Conservation (phyloP, 2,888 invertebrate species). For the Leistus spinibarbis region DNA sequence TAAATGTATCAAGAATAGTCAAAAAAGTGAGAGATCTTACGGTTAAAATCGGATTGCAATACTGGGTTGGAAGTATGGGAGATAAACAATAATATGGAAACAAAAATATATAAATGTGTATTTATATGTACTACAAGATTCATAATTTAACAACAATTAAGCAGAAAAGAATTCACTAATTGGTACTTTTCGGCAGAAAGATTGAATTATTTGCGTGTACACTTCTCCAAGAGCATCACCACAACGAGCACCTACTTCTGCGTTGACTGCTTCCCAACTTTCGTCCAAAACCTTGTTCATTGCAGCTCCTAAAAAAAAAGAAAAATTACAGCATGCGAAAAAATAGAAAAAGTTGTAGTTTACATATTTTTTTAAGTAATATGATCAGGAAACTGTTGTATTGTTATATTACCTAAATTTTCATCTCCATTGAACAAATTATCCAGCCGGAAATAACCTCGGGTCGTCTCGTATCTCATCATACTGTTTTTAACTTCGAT, state of each 20-base stretch:
- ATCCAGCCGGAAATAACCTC: slow-evolving; percentile 42
- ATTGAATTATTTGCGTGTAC: slow-evolving; percentile 1
- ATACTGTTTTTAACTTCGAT: slow-evolving; percentile 35
- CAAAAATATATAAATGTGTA: not conserved
- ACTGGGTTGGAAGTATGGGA: no score
- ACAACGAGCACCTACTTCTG: slow-evolving; percentile 41
- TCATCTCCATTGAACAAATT: slow-evolving; percentile 50
- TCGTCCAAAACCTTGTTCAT: slow-evolving; percentile 46
- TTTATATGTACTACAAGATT: not conserved
- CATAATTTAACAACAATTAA: not conserved
- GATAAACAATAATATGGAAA: no score
- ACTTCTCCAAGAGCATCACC: slow-evolving; percentile 20
- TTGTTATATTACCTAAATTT: slow-evolving; percentile 44
- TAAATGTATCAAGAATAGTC: no score
- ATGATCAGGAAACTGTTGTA: not conserved
- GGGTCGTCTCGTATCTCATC: slow-evolving; percentile 41
- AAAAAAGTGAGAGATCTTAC: no score
- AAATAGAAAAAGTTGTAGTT: not conserved
- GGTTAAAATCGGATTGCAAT: no score
- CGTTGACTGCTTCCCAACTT: slow-evolving; percentile 44
- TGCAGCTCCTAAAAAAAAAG: slow-evolving; percentile 40
- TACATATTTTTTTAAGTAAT: not conserved
- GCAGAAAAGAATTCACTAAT: slow-evolving; percentile 19
- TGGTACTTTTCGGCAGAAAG: slow-evolving; percentile 34
- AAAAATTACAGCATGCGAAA: not conserved